Base-by-base conservation (phyloP, 2,888 invertebrate species). In the Papilio gigon region DNA sequence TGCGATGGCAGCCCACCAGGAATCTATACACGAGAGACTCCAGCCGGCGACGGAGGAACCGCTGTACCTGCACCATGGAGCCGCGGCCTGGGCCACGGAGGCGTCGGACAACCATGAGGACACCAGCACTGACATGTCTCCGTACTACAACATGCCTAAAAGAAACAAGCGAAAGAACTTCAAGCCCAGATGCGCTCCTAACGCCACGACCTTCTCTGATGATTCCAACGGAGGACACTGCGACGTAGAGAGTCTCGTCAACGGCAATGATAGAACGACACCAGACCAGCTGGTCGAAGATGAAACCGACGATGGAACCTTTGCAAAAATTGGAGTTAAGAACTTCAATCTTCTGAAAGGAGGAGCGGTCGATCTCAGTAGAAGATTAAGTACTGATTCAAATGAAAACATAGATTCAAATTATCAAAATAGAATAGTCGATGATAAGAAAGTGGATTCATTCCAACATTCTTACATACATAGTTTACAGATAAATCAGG, bases 111-210 rank as follows among this genome's bases (percentile, higher is more conserved):
- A 90, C 78, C 88, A 88, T 73, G 89, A 89, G 50, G 90, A 89
- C 69, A 87, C 85, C 74, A 85, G 84, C 80, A 78, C 87, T 2
- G 87, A 89, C 74, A 82, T 89, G 80, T 87, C 91, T 4, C 89
- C 89, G 1, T 90, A 90, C 80, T 89, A 89, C 79, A 93, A 92
- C 75, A 89, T 92, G 82, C 94, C 94, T 72, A 94, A 95, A 84
- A 93, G 95, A 78, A 96, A 96, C 90, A 95, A 96, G 78, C 89
- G 96, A 75, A 96, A 96, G 85, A 96, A 96, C 84, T 95, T 96
- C 86, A 94, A 95, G 78, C 96, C 96, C 0, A 90, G 96, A 77
- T 96, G 95, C 84, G 92, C 92, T 70, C 95, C 95, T 2, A 93
- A 93, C 71, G 84, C 92, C 22, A 87, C 90, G 0, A 82, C 88